phyloP scores from a whole-genome alignment of 2,888 invertebrate species.

The Sminthurinus aureus region DNA sequence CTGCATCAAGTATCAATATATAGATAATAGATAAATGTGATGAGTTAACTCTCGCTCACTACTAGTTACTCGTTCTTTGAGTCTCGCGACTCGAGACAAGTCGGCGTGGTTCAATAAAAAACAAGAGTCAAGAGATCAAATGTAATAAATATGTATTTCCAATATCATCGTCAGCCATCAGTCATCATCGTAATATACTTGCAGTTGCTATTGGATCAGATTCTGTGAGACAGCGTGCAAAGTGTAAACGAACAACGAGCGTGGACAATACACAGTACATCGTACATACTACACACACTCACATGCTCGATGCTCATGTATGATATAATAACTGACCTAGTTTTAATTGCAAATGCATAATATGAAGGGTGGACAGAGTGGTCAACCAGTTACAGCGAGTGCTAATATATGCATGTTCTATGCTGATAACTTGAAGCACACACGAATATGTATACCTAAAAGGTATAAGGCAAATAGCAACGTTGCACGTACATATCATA shows the following conservation, averaged over 20 bases:
- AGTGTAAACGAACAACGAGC: no score
- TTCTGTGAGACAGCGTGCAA: no score
- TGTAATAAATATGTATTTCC: neutral
- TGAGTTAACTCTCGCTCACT: no score
- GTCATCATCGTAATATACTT: no score
- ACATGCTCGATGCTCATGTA: slow-evolving; percentile 1
- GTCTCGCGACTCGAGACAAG: no score
- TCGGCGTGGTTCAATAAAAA: neutral
- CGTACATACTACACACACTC: neutral
- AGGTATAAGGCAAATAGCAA: neutral
- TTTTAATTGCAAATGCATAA: slow-evolving; percentile 31
- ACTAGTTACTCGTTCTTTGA: no score
- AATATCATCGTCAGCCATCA: neutral
- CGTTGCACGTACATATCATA: neutral
- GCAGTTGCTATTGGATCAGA: no score
- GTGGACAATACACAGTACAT: no score
- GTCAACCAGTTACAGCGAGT: slow-evolving; percentile 14
- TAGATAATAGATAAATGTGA: no score
- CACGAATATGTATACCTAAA: neutral
- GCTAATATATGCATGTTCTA: neutral
- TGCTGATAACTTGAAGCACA: neutral
- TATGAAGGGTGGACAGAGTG: slow-evolving; percentile 6
- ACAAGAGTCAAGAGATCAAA: neutral
- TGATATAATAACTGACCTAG: slow-evolving; percentile 43
- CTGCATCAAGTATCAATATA: no score